phyloP scores from a whole-genome alignment of 2,888 invertebrate genomes.

The Aplocera efformata region DNA sequence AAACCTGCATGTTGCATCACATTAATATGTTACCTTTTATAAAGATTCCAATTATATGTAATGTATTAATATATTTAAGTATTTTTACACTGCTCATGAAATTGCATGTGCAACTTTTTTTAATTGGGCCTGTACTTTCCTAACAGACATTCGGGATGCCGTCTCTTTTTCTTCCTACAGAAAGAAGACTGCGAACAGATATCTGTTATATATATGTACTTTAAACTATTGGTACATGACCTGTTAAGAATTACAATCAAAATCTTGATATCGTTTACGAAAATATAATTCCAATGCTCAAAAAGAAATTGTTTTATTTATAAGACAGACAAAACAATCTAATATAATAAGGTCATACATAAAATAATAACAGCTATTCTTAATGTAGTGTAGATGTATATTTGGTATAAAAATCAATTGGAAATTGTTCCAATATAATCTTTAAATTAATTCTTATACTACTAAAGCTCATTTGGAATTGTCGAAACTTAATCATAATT shows the following conservation, averaged over 20 bases:
- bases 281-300: slow-evolving; percentile 64
- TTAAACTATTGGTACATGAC: too few relatives aligned
- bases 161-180: too few relatives aligned
- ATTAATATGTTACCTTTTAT: slow-evolving; percentile 17
- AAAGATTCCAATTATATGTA: slow-evolving; percentile 16
- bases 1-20: slow-evolving; percentile 26
- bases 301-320: slow-evolving; percentile 29
- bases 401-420: slow-evolving; percentile 74
- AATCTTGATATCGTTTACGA: slow-evolving; percentile 23
- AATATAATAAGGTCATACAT: not conserved
- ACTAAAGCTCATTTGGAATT: slow-evolving; percentile 32
- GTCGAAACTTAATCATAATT: slow-evolving; percentile 21
- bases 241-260: slow-evolving; percentile 6
- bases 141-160: too few relatives aligned
- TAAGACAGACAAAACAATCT: not conserved
- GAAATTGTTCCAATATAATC: slow-evolving; percentile 55
- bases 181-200: too few relatives aligned
- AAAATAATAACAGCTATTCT: slow-evolving; percentile 26
- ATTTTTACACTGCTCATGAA: too few relatives aligned
- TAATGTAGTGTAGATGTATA: slow-evolving; percentile 55
- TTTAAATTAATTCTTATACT: slow-evolving; percentile 47
- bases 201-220: too few relatives aligned
- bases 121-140: too few relatives aligned
- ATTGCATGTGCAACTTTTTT: too few relatives aligned
- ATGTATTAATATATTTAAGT: too few relatives aligned